Evolutionary conservation across 2,797 vertebrate genomes (phyloP).

Genomic region (Characodon lateralis): DNA sequence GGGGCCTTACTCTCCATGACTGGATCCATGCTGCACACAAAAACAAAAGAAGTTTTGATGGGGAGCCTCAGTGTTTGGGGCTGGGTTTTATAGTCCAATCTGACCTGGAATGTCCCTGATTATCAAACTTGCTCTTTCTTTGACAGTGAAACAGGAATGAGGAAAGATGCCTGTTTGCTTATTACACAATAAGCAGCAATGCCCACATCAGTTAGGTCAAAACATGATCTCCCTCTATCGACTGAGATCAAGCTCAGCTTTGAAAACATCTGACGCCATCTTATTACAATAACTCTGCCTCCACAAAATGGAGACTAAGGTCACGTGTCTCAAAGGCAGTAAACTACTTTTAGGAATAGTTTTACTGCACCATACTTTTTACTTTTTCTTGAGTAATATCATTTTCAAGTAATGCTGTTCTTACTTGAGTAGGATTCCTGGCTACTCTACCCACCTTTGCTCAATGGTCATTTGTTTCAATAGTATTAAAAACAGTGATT

Average conservation of each 20-base stretch:
- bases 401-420: no score
- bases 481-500: no score
- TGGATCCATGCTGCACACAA: not conserved
- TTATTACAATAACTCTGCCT: slow-evolving; percentile 6
- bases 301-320: slow-evolving; percentile 42
- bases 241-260: not conserved
- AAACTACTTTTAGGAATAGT: not conserved
- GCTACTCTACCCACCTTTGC: no score
- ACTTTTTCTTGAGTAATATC: not conserved
- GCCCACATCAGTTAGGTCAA: not conserved
- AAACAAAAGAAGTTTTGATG: slow-evolving; percentile 7
- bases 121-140: not conserved
- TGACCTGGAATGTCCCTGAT: slow-evolving; percentile 40
- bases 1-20: rapidly evolving
- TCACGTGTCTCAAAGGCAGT: not conserved
- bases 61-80: rapidly evolving
- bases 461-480: rapidly evolving
- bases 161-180: slow-evolving; percentile 31
- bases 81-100: slow-evolving; percentile 24
- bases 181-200: slow-evolving; percentile 8
- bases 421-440: no score
- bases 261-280: slow-evolving; percentile 26
- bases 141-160: slow-evolving; percentile 5
- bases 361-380: not conserved
- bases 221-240: slow-evolving; percentile 42